Base-by-base conservation (phyloP, 2,888 invertebrate genomes). In the Drosophila sordidula region DNA sequence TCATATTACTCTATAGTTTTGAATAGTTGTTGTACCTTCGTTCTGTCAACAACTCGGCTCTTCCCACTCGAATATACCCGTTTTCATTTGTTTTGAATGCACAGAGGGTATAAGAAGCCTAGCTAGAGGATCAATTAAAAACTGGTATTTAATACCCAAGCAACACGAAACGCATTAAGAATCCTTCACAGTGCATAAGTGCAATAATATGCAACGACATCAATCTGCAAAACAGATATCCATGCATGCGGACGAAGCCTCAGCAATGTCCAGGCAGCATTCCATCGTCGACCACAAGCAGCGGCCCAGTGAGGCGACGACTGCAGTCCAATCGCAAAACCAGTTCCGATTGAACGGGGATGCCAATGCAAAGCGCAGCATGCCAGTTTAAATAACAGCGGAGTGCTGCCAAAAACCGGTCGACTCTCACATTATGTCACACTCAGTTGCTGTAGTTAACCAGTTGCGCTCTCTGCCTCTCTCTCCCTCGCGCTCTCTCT, bases 111-210 rank as follows among this genome's bases (percentile, higher is more conserved):
- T 22, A n/a, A 8, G 39, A 67, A 45, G 26, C 42, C 36, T 68
- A 14, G 18, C 26, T 26, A 61, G 22, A 55, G 12, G 56, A 78
- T 75, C 75, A 78, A 75, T 75, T 78, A 78, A 75, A 64, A 78
- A 69, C 78, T 47, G 64, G 78, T 75, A 78, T 78, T 69, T 64
- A 69, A 64, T 78, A 78, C 50, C 18, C 22, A 12, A 63, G 58
- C 55, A 78, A 73, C 69, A 78, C 56, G 29, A 75, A 67, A 74
- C 69, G 75, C 69, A 78, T 75, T 78, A 63, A 75, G 78, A 75
- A 75, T 75, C 75, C 75, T 64, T 69, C 52, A 63, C 56, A 68
- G 45, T 74, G 75, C 54, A 34, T 46, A 42, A 49, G 47, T 55
- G 72, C 77, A 58, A 55, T 71, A 56, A 73, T 75, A 58, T 55